Percentiles rank a stretch among this genome's conserved stretches.
Conservation (phyloP, 2,113 vertebrate genomes). For the Oreochromis tanganicae region DNA sequence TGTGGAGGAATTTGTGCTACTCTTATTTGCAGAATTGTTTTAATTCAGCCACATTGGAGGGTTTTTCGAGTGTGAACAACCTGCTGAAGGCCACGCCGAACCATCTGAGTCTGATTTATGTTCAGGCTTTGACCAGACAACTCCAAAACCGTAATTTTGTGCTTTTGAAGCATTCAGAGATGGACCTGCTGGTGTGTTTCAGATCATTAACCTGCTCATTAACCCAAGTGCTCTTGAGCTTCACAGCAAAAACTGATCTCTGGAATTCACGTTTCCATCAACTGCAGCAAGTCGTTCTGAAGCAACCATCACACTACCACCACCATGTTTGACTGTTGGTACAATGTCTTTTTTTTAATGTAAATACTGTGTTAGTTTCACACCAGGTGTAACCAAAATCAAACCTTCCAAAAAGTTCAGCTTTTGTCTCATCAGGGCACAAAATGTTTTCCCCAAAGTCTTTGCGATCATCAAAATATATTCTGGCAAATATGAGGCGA, state of each 20-base stretch:
- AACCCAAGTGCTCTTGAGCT: not conserved
- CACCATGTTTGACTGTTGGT: not conserved
- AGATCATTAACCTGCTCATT: not conserved
- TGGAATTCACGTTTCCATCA: not conserved
- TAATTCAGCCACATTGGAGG: not conserved
- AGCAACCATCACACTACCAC: not conserved
- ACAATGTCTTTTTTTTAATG: accelerated
- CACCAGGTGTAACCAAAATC: not conserved
- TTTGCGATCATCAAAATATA: not conserved
- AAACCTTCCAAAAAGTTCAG: not conserved
- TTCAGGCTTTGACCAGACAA: not conserved
- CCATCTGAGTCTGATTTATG: not conserved
- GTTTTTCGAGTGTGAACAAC: not conserved
- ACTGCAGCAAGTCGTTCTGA: not conserved
- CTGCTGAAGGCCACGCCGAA: not conserved
- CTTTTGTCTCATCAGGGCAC: not conserved
- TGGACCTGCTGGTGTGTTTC: not conserved
- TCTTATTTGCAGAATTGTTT: not conserved
- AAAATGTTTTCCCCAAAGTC: not conserved
- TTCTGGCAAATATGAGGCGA: not conserved
- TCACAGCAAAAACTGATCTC: not conserved
- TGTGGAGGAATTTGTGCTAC: not conserved
- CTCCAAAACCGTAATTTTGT: not conserved
- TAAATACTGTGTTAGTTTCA: not conserved
- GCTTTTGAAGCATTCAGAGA: not conserved